Percentiles rank a stretch among this genome's conserved stretches.
These are phyloP conservation scores for Philopedon plagiatum DNA, from an alignment of 2,888 invertebrate genomes.

Conservation along the genomic window DNA sequence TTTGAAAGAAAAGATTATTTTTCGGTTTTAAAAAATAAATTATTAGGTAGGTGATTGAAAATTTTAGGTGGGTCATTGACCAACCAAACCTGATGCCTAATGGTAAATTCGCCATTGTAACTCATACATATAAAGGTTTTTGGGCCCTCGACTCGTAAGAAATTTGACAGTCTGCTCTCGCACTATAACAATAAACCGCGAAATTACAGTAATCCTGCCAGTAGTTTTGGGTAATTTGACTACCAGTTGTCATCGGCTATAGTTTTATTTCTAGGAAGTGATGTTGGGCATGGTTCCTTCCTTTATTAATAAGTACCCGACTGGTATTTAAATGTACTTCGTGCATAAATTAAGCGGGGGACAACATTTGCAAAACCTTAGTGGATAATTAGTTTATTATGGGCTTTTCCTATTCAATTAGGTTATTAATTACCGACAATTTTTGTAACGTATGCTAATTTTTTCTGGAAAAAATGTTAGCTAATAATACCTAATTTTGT, in stretches of 20 bases:
- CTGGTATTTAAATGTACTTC: conserved; percentile 25
- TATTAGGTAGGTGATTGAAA: no score
- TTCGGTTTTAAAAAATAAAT: no score
- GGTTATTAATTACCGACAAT: not conserved
- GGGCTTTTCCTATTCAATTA: not conserved
- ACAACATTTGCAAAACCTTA: not conserved
- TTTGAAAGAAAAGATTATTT: no score
- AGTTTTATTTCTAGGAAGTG: conserved; percentile 26
- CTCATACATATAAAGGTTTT: no score
- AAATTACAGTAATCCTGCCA: conserved; percentile 13
- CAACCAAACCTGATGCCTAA: no score
- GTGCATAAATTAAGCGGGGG: conserved; percentile 33
- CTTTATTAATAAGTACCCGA: not conserved
- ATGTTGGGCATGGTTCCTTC: conserved; percentile 30
- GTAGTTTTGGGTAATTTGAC: conserved; percentile 13
- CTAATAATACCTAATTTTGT: not conserved
- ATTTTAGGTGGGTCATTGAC: no score
- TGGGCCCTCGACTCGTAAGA: no score
- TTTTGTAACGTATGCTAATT: conserved; percentile 11
- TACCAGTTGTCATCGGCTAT: conserved; percentile 14
- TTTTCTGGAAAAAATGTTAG: not conserved
- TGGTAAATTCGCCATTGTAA: no score
- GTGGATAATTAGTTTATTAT: not conserved
- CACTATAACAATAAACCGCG: not conserved
- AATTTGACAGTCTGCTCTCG: no score